Percentiles rank a stretch among this genome's conserved stretches.
These are phyloP conservation scores for Drosophila kanekoi DNA, from an alignment of 2,888 invertebrate genomes.

Conservation along the genomic window DNA sequence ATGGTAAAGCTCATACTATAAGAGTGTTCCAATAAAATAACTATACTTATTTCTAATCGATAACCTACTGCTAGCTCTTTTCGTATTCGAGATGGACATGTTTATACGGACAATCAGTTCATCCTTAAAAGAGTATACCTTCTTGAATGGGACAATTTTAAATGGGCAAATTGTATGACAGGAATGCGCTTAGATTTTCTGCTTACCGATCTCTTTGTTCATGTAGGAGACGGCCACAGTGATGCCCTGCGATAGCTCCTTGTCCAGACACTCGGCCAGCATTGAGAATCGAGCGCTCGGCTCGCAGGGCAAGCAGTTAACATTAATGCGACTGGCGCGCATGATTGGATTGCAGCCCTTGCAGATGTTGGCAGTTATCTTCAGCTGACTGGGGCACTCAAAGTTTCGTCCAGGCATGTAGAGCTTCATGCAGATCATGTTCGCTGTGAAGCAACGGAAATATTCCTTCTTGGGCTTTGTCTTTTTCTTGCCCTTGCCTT, in stretches of 20 bases:
- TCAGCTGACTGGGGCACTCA: constrained; percentile 35
- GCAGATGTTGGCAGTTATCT: constrained; percentile 45
- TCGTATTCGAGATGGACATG: too few species aligned
- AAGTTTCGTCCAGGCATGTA: constrained; percentile 64
- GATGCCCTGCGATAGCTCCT: constrained; percentile 57
- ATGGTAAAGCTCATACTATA: too few species aligned
- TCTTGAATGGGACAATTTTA: too few species aligned
- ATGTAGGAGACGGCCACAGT: constrained; percentile 42
- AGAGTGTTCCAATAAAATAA: too few species aligned
- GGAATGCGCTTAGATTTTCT: neutral
- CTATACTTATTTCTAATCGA: too few species aligned
- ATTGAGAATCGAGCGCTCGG: constrained; percentile 42
- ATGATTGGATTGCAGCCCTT: constrained; percentile 45
- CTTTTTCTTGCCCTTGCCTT: constrained; percentile 43
- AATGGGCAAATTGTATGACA: too few species aligned
- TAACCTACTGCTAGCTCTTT: too few species aligned
- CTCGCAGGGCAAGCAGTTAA: constrained; percentile 53
- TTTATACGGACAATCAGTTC: too few species aligned
- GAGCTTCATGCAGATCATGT: constrained; percentile 56
- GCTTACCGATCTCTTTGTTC: constrained; percentile 61
- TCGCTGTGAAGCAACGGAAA: constrained; percentile 39
- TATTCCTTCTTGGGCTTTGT: constrained; percentile 27
- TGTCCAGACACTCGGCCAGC: constrained; percentile 53
- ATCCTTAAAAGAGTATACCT: too few species aligned
- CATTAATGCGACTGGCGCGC: constrained; percentile 52